phyloP scores from a whole-genome alignment of 1,140 invertebrate species.

The Spodoptera frugiperda region DNA sequence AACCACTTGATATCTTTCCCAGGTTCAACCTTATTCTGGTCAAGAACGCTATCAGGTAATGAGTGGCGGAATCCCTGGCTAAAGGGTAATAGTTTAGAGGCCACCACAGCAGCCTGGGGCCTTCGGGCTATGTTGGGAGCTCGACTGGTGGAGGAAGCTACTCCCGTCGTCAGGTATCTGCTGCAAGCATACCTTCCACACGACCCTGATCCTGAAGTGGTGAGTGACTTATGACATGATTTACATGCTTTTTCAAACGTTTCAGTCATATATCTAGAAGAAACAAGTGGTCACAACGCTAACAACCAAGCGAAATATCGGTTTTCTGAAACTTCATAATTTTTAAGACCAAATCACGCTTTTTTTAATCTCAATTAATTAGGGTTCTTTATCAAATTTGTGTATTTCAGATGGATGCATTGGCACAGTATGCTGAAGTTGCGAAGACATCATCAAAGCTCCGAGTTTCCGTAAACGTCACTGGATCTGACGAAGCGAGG shows the following conservation, averaged over 20 bases:
- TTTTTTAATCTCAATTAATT: too few species aligned
- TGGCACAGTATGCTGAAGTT: conserved; percentile 90
- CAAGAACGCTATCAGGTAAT: conserved; percentile 73
- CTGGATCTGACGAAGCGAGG: conserved; percentile 87
- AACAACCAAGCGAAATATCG: too few species aligned
- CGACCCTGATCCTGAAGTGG: conserved; percentile 75
- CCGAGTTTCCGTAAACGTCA: conserved; percentile 81
- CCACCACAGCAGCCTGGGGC: conserved; percentile 96
- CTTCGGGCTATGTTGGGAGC: conserved; percentile 89
- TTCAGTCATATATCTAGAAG: too few species aligned
- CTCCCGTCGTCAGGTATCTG: conserved; percentile 95
- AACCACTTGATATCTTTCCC: neutral
- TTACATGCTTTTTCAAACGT: too few species aligned
- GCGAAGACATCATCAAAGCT: conserved; percentile 73
- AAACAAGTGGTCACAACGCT: too few species aligned
- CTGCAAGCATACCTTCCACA: conserved; percentile 81
- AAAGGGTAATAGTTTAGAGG: conserved; percentile 91
- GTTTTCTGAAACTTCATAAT: too few species aligned
- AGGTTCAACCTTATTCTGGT: conserved; percentile 74
- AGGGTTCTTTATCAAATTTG: too few species aligned
- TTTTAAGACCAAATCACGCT: too few species aligned
- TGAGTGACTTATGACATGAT: conserved; percentile 37
- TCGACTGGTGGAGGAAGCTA: conserved; percentile 89
- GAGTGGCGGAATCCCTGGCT: conserved; percentile 92
- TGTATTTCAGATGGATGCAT: conserved; percentile 86